Evolutionary conservation across 2,888 invertebrate genomes (phyloP), one percentile per base, ranked within the genome.

Genomic region (Ichneumon xanthorius): DNA sequence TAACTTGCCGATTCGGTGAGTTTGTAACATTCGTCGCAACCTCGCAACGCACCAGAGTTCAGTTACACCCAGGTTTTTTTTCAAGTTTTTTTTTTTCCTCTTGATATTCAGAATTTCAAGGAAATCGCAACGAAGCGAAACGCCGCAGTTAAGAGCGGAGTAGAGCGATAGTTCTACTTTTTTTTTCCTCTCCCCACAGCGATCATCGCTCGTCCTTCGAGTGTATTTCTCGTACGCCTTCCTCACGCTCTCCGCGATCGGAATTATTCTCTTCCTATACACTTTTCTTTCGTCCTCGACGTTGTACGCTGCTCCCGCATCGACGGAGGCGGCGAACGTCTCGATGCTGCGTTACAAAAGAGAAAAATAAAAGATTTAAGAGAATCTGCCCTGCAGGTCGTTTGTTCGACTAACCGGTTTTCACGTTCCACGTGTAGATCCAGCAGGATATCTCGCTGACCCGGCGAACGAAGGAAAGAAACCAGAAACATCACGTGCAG

Each of bases 81-180:
- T n/a, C n/a, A 14, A 2, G 2, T 16, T 16, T 50, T 50, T 50
- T 53, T 53, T 22, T 58, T 26, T 26, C 26, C 22, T 7, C 7
- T 11, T 9, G 48, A 30, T 48, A 75, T 75, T 33, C 30, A 33
- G n/a, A 30, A 63, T 50, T 50, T 63, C 63, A 75, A 75, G 75
- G 75, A 75, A 75, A 63, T 75, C 37, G 63, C 75, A 63, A 50
- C 75, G 63, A 75, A 75, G 75, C 75, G 75, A 75, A 75, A 63
- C 75, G 75, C 50, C 2, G 16, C 14, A n/a, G 48, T 48, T 2
- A 33, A 40, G 45, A 45, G 45, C 40, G 37, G 55, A 55, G 58
- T 58, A 58, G 53, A n/a, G 33, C 48, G 63, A 75, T 50, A 30
- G 11, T 58, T 73, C 53, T 30, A 45, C 40, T 61, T 58, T 73